phyloP scores from a whole-genome alignment of 2,113 vertebrate species.

The Phyllostomus hastatus region DNA sequence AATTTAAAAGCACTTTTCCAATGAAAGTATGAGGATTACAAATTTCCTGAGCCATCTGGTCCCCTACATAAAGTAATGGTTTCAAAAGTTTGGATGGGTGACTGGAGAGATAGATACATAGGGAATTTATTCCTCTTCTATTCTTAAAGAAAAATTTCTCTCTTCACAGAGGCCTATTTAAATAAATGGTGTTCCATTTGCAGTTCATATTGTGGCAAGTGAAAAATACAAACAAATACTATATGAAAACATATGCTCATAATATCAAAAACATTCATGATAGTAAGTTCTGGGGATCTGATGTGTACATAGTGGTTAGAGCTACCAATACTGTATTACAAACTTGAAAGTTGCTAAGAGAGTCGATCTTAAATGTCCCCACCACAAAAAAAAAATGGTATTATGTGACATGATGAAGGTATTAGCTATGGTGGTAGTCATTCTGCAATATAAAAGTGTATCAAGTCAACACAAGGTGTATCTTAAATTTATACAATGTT shows the following conservation, averaged over 20 bases:
- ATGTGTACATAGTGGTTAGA: background rate
- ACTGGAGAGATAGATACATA: background rate
- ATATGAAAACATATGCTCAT: background rate
- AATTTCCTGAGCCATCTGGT: constrained; percentile 51
- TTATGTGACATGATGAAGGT: background rate
- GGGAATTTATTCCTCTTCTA: constrained; percentile 1
- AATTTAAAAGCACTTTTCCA: constrained; percentile 57
- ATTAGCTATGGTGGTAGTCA: background rate
- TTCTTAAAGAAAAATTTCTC: constrained; percentile 27
- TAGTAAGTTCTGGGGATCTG: background rate
- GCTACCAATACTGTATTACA: background rate
- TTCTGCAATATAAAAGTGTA: background rate
- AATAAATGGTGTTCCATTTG: background rate
- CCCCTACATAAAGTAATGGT: constrained; percentile 7
- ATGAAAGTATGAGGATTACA: constrained; percentile 42
- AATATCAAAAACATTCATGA: background rate
- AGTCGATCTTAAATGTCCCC: background rate
- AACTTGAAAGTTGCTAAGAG: constrained; percentile 1
- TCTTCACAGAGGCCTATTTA: background rate
- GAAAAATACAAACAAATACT: background rate
- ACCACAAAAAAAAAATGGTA: background rate
- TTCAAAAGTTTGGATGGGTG: constrained; percentile 35
- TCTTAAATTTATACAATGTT: background rate
- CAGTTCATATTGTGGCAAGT: background rate
- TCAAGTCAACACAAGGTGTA: background rate